A percentile compares a stretch with the other conserved stretches of the same genome.
Evolutionary conservation across 2,888 invertebrate species (phyloP).

Genomic region (Volucella inflata): DNA sequence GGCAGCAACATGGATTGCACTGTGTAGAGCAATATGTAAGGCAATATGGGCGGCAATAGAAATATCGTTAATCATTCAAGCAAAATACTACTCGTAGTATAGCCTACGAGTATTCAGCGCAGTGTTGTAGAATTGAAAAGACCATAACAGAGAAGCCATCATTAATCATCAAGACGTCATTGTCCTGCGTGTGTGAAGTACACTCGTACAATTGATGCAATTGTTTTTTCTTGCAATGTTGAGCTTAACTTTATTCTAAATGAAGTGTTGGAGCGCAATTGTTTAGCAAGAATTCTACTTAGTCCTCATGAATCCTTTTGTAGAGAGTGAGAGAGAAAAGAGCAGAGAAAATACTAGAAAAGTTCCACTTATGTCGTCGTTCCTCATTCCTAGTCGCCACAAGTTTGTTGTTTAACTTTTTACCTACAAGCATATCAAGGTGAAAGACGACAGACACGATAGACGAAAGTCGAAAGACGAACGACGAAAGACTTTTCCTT

Average conservation of each 20-base stretch:
- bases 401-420: slow-evolving; percentile 56
- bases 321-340: not conserved
- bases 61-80: slow-evolving; percentile 70
- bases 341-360: not conserved
- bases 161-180: slow-evolving; percentile 52
- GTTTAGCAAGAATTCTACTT: not conserved
- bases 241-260: slow-evolving; percentile 12
- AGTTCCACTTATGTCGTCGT: not conserved
- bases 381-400: not conserved
- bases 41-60: slow-evolving; percentile 48
- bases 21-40: no score
- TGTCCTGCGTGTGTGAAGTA: slow-evolving; percentile 1
- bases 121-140: not conserved
- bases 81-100: no score
- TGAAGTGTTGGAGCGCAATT: slow-evolving; percentile 29
- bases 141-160: not conserved
- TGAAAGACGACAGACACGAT: not conserved
- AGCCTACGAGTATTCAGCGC: slow-evolving; percentile 32
- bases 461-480: not conserved
- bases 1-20: no score
- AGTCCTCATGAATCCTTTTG: slow-evolving; percentile 10
- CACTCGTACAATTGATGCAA: slow-evolving; percentile 19
- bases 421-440: slow-evolving; percentile 5
- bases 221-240: slow-evolving; percentile 4
- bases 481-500: not conserved